phyloP scores from a whole-genome alignment of 1,140 invertebrate species.

The Drosophila fuyamai region DNA sequence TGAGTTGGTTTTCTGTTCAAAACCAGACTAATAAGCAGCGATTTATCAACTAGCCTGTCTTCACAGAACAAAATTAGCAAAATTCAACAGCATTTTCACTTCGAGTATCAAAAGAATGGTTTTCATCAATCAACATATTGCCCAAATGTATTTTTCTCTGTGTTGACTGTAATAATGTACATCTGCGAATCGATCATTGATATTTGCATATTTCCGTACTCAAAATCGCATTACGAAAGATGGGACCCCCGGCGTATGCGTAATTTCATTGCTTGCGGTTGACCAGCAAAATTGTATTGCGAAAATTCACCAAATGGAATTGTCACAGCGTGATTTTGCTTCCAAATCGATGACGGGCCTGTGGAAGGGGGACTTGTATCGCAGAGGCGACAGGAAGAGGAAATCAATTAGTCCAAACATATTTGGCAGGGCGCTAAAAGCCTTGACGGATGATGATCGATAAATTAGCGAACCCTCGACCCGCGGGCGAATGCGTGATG shows the following conservation, averaged over 20 bases:
- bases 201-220: constrained; percentile 31
- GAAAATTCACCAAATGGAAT: constrained; percentile 73
- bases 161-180: not conserved
- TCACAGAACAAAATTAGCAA: not conserved
- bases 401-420: constrained; percentile 75
- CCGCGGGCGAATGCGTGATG: constrained; percentile 16
- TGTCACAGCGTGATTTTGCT: constrained; percentile 47
- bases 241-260: constrained; percentile 49
- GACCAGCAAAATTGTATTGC: constrained; percentile 46
- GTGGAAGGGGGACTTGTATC: not conserved
- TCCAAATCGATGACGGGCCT: constrained; percentile 16
- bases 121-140: too few species aligned
- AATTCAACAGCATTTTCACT: not conserved
- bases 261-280: constrained; percentile 56
- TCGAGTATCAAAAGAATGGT: too few species aligned
- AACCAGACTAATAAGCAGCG: constrained; percentile 61
- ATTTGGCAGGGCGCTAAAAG: constrained; percentile 59
- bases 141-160: constrained; percentile 7
- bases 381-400: constrained; percentile 18
- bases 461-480: constrained; percentile 46
- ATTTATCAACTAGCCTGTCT: constrained; percentile 55
- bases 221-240: constrained; percentile 26
- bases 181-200: constrained; percentile 25
- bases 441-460: constrained; percentile 63
- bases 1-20: constrained; percentile 49